Evolutionary conservation across 2,113 vertebrate genomes (phyloP).

Genomic region (Gallinago paraguaiae): DNA sequence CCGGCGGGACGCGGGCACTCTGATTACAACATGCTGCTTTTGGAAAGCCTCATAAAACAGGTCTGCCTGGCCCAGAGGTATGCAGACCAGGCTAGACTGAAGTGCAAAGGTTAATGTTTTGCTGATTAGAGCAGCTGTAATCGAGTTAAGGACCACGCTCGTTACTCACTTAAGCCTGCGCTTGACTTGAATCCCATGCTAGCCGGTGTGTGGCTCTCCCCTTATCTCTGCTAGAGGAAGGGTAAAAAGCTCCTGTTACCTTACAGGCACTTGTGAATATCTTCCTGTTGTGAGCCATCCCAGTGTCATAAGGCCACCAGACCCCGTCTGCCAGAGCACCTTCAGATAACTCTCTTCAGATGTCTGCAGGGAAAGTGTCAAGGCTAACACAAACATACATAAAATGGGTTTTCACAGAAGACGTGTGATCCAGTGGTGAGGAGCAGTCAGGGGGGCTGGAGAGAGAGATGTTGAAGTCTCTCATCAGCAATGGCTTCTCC

Average conservation of each 20-base stretch:
- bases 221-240: neutral
- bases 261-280: neutral
- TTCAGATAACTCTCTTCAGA: neutral
- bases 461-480: neutral
- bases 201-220: neutral
- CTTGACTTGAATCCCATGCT: neutral
- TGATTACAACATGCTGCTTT: neutral
- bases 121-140: conserved; percentile 14
- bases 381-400: neutral
- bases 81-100: neutral
- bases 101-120: neutral
- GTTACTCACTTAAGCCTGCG: neutral
- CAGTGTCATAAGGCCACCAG: neutral
- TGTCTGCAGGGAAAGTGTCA: conserved; percentile 9
- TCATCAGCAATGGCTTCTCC: neutral
- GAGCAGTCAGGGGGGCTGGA: neutral
- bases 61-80: neutral
- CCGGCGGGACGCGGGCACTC: neutral
- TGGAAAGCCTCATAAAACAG: neutral
- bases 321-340: neutral
- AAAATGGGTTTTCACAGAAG: neutral
- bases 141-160: neutral
- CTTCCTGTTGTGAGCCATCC: neutral
- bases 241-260: neutral
- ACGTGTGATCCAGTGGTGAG: neutral